Conservation (phyloP, 92 coral and sea anemone species). For the Pocillopora grandis region DNA sequence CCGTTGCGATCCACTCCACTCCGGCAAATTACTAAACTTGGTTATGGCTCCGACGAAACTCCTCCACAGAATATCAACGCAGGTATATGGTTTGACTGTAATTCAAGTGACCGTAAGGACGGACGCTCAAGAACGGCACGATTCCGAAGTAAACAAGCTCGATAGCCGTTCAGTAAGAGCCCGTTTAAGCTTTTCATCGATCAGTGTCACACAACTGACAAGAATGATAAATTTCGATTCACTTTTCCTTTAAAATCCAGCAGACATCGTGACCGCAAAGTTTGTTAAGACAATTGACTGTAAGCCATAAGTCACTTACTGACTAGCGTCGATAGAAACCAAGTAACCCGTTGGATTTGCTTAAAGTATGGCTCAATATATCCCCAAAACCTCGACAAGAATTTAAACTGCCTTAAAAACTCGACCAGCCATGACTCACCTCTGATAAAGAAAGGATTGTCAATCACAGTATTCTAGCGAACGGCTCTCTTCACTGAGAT, state of each 20-base stretch:
- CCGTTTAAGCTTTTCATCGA: neutral
- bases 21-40: neutral
- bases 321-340: neutral
- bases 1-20: neutral
- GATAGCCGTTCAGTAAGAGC: neutral
- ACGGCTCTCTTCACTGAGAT: neutral
- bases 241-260: neutral
- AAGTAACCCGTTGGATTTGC: conserved; percentile 15
- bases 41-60: no score
- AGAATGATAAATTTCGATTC: neutral
- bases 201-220: neutral
- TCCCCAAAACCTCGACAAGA: neutral
- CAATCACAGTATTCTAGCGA: neutral
- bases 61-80: no score
- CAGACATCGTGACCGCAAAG: conserved; percentile 5
- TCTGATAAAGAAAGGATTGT: neutral
- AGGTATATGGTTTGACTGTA: no score
- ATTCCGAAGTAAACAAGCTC: conserved; percentile 8
- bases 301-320: neutral
- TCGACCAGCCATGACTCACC: conserved; percentile 22
- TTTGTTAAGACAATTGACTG: neutral
- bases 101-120: no score
- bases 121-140: conserved; percentile 7
- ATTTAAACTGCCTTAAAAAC: neutral
- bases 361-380: neutral